These are phyloP conservation scores for Rambutsinella grinnellia DNA, from an alignment of 2,888 invertebrate species.

Conservation along the genomic window DNA sequence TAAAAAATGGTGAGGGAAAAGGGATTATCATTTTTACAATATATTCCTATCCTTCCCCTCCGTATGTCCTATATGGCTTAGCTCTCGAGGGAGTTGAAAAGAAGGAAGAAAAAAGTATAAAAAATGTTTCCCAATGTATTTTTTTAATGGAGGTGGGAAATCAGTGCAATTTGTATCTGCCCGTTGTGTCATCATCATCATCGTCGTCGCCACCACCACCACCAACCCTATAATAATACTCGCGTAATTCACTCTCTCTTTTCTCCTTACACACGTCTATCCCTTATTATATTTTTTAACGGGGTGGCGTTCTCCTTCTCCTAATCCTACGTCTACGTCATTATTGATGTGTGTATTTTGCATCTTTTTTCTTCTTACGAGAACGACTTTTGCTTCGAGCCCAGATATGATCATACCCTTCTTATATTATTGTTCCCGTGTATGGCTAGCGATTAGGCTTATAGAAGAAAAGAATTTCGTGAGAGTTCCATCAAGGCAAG, in stretches of 20 bases:
- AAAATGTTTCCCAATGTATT: slow-evolving; percentile 52
- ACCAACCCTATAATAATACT: no score
- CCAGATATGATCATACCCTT: not conserved
- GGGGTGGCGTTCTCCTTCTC: not conserved
- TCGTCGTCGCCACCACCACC: not conserved
- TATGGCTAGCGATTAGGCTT: slow-evolving; percentile 21
- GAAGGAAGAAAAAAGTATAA: no score
- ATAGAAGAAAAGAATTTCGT: slow-evolving; percentile 25
- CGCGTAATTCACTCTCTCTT: slow-evolving; percentile 4
- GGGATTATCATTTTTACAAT: no score
- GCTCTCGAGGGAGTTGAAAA: no score
- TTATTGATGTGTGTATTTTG: slow-evolving; percentile 45
- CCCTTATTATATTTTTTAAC: no score
- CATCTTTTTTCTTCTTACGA: slow-evolving; percentile 18
- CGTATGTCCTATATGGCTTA: no score
- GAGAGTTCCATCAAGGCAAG: no score
- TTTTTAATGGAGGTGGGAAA: slow-evolving; percentile 60
- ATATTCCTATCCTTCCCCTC: no score
- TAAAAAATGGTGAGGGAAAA: no score
- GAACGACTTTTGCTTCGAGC: slow-evolving; percentile 34
- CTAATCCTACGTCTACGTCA: slow-evolving; percentile 16
- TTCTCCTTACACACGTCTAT: not conserved
- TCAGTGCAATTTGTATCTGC: slow-evolving; percentile 60
- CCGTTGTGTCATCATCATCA: slow-evolving; percentile 44
- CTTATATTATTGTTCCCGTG: not conserved